Conservation (phyloP, 2,797 vertebrate species). For the Anomalospiza imberbis region DNA sequence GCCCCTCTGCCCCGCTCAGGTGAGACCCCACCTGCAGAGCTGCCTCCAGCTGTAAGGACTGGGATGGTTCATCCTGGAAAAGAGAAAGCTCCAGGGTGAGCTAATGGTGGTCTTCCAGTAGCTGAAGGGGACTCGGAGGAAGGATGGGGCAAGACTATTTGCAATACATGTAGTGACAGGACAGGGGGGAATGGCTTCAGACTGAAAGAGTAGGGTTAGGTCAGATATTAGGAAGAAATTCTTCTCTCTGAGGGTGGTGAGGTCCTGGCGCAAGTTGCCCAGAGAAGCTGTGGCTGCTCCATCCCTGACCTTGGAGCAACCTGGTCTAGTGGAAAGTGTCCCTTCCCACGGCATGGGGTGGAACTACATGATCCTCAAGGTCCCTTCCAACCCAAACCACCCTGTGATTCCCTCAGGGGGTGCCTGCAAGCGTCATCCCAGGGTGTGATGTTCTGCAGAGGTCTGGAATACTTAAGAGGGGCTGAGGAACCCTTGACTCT, state of each 20-base stretch:
- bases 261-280: neutral
- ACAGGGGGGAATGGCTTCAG: neutral
- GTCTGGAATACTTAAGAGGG: accelerated
- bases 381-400: neutral
- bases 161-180: no score
- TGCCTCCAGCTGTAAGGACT: neutral
- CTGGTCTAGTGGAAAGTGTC: neutral
- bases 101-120: no score
- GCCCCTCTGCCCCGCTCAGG: neutral
- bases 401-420: neutral
- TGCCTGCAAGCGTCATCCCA: neutral
- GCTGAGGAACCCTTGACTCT: neutral
- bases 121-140: no score
- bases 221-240: neutral
- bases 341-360: neutral
- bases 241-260: neutral
- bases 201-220: neutral
- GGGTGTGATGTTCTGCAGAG: neutral
- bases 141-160: neutral
- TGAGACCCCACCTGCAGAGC: neutral
- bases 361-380: neutral
- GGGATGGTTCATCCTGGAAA: no score
- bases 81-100: neutral
- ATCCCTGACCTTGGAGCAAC: neutral
- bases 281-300: neutral